Evolutionary conservation across 2,888 invertebrate species (phyloP), one percentile per base, ranked within the genome.

Genomic region (Caenorhabditis afra): DNA sequence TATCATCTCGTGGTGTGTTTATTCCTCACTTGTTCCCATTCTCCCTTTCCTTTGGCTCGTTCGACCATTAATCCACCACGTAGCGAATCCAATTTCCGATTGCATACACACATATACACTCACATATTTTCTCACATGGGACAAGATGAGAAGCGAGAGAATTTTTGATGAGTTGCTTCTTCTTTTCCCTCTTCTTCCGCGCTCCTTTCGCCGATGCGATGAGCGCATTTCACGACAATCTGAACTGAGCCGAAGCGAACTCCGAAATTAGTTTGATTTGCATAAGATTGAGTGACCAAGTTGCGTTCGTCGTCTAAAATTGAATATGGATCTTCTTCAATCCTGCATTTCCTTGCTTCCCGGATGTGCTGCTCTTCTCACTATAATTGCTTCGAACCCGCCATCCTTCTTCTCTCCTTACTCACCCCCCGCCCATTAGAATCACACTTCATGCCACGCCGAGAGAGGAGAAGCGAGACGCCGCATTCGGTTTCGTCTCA

Each of bases 321-420:
- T 73, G 61, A 73, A 73, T 73, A 73, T 73, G 73, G 64, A 73
- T 73, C 73, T 73, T n/a, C n/a, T n/a, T n/a, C n/a, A n/a, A n/a
- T n/a, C n/a, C n/a, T 73, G 64, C 73, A 58, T 64, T 73, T 73
- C 64, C 64, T 58, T 44, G 23, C 52, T 59, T 50, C 65, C 65
- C 35, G 20, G 53, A 58, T 58, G 55, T 29, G 50, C 65, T 59
- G 49, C 53, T 67, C 67, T 57, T 61, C 75, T 75, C 75, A 67
- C 75, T 75, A 75, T 75, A 75, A 75, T 75, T 75, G 75, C 65
- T 65, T 58, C 16, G 12, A 49, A 35, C 11, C 47, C 23, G 29
- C 44, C n/a, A n/a, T n/a, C 14, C 23, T 5, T 29, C 29, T 50
- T 29, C 23, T 18, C 47, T n/a, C 7, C 59, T 41, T 29, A 45